phyloP scores from a whole-genome alignment of 1,140 invertebrate species.

The Drosophila tani region DNA sequence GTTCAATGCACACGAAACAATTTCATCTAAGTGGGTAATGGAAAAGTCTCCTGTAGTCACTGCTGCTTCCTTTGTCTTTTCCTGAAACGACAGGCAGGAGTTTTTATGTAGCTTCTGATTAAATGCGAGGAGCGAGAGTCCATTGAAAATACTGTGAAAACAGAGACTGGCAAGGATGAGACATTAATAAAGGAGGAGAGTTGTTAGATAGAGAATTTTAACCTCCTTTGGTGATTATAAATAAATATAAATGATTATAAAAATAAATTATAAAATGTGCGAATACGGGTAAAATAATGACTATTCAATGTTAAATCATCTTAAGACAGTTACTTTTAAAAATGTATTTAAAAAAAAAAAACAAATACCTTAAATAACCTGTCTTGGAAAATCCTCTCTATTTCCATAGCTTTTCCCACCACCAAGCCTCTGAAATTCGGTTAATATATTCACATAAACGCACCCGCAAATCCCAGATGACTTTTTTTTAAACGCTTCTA shows the following conservation, averaged over 20 bases:
- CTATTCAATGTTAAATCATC: too few species aligned
- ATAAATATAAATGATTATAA: too few species aligned
- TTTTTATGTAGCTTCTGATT: constrained; percentile 23
- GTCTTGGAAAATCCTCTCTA: neutral
- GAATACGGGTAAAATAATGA: too few species aligned
- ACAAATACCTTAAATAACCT: too few species aligned
- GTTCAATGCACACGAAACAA: constrained; percentile 80
- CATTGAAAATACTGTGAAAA: neutral
- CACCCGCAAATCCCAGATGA: constrained; percentile 57
- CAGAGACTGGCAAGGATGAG: neutral
- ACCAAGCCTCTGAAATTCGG: neutral
- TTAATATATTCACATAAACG: constrained; percentile 63
- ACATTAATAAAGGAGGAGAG: neutral
- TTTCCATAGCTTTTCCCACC: neutral
- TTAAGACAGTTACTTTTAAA: too few species aligned
- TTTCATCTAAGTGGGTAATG: constrained; percentile 74
- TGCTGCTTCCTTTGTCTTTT: constrained; percentile 1
- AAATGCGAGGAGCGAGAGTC: neutral
- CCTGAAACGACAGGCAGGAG: constrained; percentile 7
- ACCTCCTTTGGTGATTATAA: neutral
- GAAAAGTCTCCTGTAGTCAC: constrained; percentile 39
- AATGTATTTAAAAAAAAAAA: too few species aligned
- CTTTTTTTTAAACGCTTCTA: constrained; percentile 56
- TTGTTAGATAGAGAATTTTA: neutral
- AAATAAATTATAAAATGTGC: too few species aligned